Evolutionary conservation across 2,888 invertebrate genomes (phyloP), one percentile per base, ranked within the genome.

Genomic region (Heliconius sara): DNA sequence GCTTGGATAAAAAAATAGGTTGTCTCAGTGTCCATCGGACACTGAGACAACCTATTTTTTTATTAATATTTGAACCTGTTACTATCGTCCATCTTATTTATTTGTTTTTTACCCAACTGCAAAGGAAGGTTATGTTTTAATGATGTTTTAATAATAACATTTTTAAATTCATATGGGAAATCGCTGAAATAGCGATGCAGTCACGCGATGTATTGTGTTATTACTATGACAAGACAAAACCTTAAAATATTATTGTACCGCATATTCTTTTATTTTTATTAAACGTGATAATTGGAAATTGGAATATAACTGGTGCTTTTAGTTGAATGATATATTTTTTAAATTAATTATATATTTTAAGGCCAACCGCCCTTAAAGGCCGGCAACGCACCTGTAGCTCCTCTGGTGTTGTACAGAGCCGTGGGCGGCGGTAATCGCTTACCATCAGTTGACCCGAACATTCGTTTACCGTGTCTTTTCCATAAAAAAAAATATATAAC

Each of bases 151-250:
- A 39, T 22, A 13, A 68, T 9, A 22, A 34, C 67, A 39, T 43
- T 74, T 74, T 60, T 63, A 43, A 74, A 74, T 22, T 39, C 74
- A 74, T 34, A 39, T 74, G 74, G 74, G 74, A 74, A 74, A 74
- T 63, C 57, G 39, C 19, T 43, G 27, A 74, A 74, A 43, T 74
- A 25, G n/a, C 13, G 25, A 63, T 43, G 63, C 19, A 74, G 63
- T 74, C 63, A 74, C 63, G 60, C 39, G 16, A 43, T 25, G 13
- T 9, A 16, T 52, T 47, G 10, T 52, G 52, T 47, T 72, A 57
- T 19, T 22, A 63, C 25, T 63, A 60, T 52, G 52, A 5, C 52
- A 19, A 52, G 73, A 74, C 63, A 39, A 63, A 39, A 57, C 39
- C 22, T 34, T 34, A 34, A 34, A 34, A 34, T 34, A 34, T 34